Evolutionary conservation across 2,888 invertebrate genomes (phyloP).

Genomic region (Poecilobothrus nobilitatus): DNA sequence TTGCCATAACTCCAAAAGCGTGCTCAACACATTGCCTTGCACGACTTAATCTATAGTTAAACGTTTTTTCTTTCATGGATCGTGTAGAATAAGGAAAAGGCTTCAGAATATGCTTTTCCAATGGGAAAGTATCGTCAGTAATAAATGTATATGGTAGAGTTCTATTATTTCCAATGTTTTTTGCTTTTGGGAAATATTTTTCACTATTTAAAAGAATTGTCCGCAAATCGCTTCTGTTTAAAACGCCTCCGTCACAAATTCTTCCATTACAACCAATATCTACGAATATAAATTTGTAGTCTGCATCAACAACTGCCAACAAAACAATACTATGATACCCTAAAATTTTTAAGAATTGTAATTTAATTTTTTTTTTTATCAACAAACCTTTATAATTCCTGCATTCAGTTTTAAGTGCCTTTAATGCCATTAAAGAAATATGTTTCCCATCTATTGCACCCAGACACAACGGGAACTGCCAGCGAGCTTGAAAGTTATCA

Average conservation of each 20-base stretch:
- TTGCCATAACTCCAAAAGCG: not conserved
- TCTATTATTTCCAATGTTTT: constrained; percentile 14
- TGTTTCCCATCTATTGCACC: no score
- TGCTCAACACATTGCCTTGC: constrained; percentile 13
- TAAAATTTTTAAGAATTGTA: no score
- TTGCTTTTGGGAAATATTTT: not conserved
- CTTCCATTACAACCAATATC: constrained; percentile 22
- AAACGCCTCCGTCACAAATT: constrained; percentile 19
- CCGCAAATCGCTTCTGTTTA: constrained; percentile 16
- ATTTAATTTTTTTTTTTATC: no score
- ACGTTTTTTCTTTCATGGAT: constrained; percentile 10
- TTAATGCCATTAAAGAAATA: no score
- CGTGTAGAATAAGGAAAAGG: constrained; percentile 15
- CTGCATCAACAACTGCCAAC: constrained; percentile 18
- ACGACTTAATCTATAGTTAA: constrained; percentile 13
- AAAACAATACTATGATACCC: no score
- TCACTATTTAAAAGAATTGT: constrained; percentile 12
- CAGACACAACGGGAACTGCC: no score
- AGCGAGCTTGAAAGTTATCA: no score
- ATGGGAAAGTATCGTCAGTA: constrained; percentile 17
- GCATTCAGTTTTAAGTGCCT: no score
- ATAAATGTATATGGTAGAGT: constrained; percentile 16
- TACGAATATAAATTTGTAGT: constrained; percentile 20
- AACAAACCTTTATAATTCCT: no score
- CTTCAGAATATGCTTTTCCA: constrained; percentile 14